These are phyloP conservation scores for Otus sunia DNA, from an alignment of 2,113 vertebrate genomes.

Conservation along the genomic window DNA sequence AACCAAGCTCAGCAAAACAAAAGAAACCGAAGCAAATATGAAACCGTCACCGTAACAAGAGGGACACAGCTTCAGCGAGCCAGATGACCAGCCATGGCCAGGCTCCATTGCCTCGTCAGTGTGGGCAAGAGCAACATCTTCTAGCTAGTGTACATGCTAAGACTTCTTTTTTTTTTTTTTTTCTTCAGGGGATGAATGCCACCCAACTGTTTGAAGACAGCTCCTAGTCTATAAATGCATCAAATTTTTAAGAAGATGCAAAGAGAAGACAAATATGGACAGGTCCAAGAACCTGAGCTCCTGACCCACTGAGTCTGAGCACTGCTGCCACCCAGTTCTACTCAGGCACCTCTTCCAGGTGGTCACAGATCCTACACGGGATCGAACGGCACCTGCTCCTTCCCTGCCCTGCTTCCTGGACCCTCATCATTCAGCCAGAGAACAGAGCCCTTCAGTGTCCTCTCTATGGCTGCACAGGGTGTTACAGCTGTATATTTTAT, in stretches of 20 bases:
- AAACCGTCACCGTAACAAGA: background rate
- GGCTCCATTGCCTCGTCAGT: background rate
- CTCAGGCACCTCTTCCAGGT: background rate
- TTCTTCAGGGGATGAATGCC: background rate
- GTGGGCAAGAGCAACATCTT: background rate
- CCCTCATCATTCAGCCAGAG: accelerated
- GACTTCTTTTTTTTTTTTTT: background rate
- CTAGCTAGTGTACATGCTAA: background rate
- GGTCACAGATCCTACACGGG: background rate
- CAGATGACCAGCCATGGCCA: background rate
- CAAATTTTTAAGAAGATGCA: background rate
- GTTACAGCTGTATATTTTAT: background rate
- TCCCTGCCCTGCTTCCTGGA: background rate
- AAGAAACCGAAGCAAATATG: background rate
- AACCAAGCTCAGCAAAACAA: slow-evolving; percentile 5
- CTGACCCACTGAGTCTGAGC: background rate
- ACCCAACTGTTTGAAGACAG: background rate
- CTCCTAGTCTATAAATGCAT: background rate
- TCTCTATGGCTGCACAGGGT: background rate
- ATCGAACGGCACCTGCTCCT: background rate
- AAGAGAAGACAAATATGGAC: background rate
- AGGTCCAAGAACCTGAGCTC: background rate
- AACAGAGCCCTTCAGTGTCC: background rate
- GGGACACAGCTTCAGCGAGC: accelerated
- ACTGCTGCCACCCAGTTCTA: background rate